phyloP scores from a whole-genome alignment of 1,140 invertebrate genomes.

The Dendrolimus punctatus region DNA sequence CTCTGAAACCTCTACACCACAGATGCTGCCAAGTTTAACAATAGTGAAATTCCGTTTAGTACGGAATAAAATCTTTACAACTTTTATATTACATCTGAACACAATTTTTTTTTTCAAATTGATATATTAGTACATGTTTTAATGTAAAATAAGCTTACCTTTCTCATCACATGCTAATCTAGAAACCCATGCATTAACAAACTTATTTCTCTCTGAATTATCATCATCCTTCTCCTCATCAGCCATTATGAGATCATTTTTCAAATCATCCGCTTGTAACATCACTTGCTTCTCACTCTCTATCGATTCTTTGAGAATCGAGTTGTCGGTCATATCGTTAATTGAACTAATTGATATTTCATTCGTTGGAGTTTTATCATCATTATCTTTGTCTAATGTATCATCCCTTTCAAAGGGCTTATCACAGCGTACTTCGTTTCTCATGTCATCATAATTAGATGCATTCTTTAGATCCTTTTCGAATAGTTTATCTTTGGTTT shows the following conservation, averaged over 20 bases:
- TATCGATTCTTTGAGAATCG: constrained; percentile 64
- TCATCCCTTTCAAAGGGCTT: constrained; percentile 49
- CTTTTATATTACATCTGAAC: too few relatives aligned
- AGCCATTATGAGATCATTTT: constrained; percentile 65
- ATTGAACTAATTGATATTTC: constrained; percentile 67
- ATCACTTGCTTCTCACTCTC: constrained; percentile 66
- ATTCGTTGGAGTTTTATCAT: constrained; percentile 67
- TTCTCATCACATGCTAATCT: constrained; percentile 59
- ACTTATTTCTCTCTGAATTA: constrained; percentile 72
- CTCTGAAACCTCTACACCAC: too few relatives aligned
- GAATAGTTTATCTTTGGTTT: constrained; percentile 14
- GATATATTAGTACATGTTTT: constrained; percentile 4
- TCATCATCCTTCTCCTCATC: constrained; percentile 75
- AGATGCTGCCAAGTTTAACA: too few relatives aligned
- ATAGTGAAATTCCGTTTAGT: too few relatives aligned
- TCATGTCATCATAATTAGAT: constrained; percentile 47
- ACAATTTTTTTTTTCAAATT: not conserved
- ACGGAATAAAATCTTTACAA: not conserved
- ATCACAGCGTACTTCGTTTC: constrained; percentile 35
- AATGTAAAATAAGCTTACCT: constrained; percentile 29
- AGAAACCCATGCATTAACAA: constrained; percentile 63
- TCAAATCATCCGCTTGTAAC: constrained; percentile 62
- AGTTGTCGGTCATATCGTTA: constrained; percentile 68
- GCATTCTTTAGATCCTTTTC: constrained; percentile 40
- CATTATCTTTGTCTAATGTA: constrained; percentile 40